phyloP scores from a whole-genome alignment of 2,888 invertebrate genomes.

The Diaprepes abbreviatus region DNA sequence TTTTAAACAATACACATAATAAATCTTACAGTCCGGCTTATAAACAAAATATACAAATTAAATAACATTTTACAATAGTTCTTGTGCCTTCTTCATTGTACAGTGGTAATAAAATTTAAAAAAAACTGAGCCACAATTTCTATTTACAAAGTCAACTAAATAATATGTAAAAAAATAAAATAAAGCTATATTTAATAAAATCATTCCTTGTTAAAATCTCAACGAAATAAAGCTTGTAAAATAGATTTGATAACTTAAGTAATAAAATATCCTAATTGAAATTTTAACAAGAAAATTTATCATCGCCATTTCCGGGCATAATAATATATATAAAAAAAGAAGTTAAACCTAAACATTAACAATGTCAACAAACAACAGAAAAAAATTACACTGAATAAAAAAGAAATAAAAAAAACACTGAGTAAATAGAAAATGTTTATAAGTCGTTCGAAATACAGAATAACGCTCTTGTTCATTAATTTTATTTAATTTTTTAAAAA shows the following conservation, averaged over 20 bases:
- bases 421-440: slow-evolving; percentile 47
- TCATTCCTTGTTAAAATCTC: slow-evolving; percentile 34
- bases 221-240: slow-evolving; percentile 43
- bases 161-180: slow-evolving; percentile 47
- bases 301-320: slow-evolving; percentile 11
- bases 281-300: slow-evolving; percentile 39
- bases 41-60: slow-evolving; percentile 64
- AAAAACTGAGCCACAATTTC: slow-evolving; percentile 50
- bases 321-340: slow-evolving; percentile 22
- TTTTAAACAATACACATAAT: slow-evolving; percentile 71
- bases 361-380: slow-evolving; percentile 60
- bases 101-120: slow-evolving; percentile 53
- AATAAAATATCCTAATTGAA: slow-evolving; percentile 15
- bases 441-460: slow-evolving; percentile 47
- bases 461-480: slow-evolving; percentile 16
- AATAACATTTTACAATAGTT: slow-evolving; percentile 56
- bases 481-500: too few relatives aligned
- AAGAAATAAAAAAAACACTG: slow-evolving; percentile 63
- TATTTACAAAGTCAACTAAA: slow-evolving; percentile 47
- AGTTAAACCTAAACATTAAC: slow-evolving; percentile 44
- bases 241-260: slow-evolving; percentile 43
- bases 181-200: slow-evolving; percentile 41
- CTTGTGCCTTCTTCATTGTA: slow-evolving; percentile 56
- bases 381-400: slow-evolving; percentile 64
- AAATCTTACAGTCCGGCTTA: slow-evolving; percentile 65